Percentiles rank a stretch among this genome's conserved stretches.
Evolutionary conservation across 2,888 invertebrate genomes (phyloP).

Genomic region (Drosophila bunnanda): DNA sequence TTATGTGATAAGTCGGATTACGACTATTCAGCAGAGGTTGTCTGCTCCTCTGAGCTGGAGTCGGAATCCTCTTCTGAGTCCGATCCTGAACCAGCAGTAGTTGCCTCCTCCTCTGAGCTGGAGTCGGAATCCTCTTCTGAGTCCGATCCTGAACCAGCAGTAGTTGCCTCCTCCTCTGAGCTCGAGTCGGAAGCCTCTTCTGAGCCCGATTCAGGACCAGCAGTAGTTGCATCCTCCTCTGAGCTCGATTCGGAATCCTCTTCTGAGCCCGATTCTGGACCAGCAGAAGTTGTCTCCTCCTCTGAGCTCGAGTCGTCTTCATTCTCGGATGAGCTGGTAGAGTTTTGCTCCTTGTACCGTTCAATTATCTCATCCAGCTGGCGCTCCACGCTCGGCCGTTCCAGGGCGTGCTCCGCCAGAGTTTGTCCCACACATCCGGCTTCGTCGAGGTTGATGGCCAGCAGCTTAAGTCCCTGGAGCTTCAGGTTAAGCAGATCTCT

Average conservation of each 20-base stretch:
- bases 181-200: background rate
- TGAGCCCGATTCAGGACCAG: background rate
- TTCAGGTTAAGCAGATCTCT: constrained; percentile 12
- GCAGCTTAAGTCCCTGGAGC: constrained; percentile 5
- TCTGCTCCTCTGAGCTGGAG: too few relatives aligned
- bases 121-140: background rate
- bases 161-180: background rate
- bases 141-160: background rate
- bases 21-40: background rate
- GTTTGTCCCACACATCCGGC: constrained; percentile 29
- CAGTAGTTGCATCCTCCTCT: background rate
- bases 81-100: background rate
- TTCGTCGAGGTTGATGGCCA: constrained; percentile 8
- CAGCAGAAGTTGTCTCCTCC: background rate
- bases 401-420: constrained; percentile 12
- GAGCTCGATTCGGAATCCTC: background rate
- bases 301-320: background rate
- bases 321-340: background rate
- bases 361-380: constrained; percentile 20
- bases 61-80: too few relatives aligned
- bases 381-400: constrained; percentile 6
- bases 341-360: background rate
- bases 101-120: background rate
- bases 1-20: background rate
- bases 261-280: background rate